These are phyloP conservation scores for Drosophila birchii DNA, from an alignment of 2,888 invertebrate species.

Conservation along the genomic window DNA sequence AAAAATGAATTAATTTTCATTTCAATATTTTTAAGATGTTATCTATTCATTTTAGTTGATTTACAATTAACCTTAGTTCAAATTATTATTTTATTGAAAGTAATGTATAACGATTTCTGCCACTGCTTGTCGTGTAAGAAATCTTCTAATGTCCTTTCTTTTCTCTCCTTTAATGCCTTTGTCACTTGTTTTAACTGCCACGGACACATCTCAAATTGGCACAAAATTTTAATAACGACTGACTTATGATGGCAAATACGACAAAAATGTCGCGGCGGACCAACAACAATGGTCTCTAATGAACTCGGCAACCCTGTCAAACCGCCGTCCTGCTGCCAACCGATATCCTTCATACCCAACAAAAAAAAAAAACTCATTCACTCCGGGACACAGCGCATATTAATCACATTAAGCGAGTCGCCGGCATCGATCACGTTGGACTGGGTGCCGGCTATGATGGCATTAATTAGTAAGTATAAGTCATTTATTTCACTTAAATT, in stretches of 20 bases:
- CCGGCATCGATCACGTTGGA: slow-evolving; percentile 94
- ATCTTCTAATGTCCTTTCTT: slow-evolving; percentile 17
- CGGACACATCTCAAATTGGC: slow-evolving; percentile 71
- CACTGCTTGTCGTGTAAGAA: slow-evolving; percentile 2
- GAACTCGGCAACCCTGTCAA: slow-evolving; percentile 47
- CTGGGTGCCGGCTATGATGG: slow-evolving; percentile 95
- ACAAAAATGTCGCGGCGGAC: slow-evolving; percentile 34
- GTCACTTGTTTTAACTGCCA: slow-evolving; percentile 27
- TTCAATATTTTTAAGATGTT: too few species aligned
- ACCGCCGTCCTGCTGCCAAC: slow-evolving; percentile 33
- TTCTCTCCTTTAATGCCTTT: slow-evolving; percentile 54
- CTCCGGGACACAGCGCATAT: slow-evolving; percentile 89
- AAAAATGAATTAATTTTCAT: too few species aligned
- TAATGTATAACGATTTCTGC: background rate
- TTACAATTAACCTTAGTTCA: too few species aligned
- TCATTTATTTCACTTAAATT: slow-evolving; percentile 82
- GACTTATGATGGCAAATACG: slow-evolving; percentile 56
- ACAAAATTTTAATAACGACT: slow-evolving; percentile 73
- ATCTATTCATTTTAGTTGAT: too few species aligned
- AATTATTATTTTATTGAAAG: background rate
- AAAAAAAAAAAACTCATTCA: slow-evolving; percentile 9
- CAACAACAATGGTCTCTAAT: slow-evolving; percentile 48
- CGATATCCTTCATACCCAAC: slow-evolving; percentile 54
- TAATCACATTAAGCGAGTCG: slow-evolving; percentile 93
- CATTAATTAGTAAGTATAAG: slow-evolving; percentile 93